Evolutionary conservation across 1,140 invertebrate genomes (phyloP), one percentile per base, ranked within the genome.

Genomic region (Rhizoglyphus robini): DNA sequence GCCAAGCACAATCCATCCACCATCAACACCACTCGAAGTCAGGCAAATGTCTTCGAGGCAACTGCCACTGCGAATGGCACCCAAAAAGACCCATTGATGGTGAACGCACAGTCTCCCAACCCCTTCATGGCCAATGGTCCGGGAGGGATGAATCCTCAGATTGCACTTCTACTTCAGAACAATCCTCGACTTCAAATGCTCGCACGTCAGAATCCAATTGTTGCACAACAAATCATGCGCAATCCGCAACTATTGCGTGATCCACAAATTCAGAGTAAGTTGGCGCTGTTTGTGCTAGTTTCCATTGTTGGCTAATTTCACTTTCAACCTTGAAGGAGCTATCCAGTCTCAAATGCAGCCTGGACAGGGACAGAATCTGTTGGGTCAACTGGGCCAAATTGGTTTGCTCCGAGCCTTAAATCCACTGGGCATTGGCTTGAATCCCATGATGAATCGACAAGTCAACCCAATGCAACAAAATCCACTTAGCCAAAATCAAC

Each of bases 161-260:
- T 64, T 18, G 63, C 63, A 23, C 20, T 48, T 27, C 1, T 64
- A 20, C 41, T 64, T 20, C 63, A 27, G 3, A 64, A 64, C 31
- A 63, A 63, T 47, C 63, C 63, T 34, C 38, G 47, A 2, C n/a
- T 64, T 15, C 63, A 51, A 54, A 4, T 49, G 4, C 27, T 64
- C 2, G 63, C 63, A 25, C 63, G n/a, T 34, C 63, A 64, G 25
- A 64, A 64, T 51, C 63, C 63, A 20, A 23, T 48, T 11, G 41
- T 64, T 2, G 47, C 63, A 34, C 63, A 64, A 36, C 63, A 64
- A 51, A 48, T 64, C 1, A 48, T 64, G 47, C 46, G 47, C 2
- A 64, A 64, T 57, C 63, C 63, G 25, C 38, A 64, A n/a, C 25
- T 64, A 34, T 38, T 64, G 25, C 41, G 63, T 25, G 63, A 64